phyloP scores from a whole-genome alignment of 1,140 invertebrate species.

The Drosophila tsacasi region DNA sequence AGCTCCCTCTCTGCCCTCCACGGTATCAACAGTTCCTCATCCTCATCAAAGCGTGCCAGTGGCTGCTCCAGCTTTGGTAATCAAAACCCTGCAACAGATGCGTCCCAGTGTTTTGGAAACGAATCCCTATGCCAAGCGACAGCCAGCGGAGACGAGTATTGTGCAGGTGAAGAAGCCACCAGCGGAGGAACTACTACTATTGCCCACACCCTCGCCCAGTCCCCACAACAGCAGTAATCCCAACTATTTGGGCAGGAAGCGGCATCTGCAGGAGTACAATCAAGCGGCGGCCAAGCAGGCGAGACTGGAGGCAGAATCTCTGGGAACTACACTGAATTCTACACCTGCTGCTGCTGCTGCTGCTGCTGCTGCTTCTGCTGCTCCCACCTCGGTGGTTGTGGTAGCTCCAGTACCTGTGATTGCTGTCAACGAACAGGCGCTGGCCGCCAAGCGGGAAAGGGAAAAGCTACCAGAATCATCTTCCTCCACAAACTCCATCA shows the following conservation, averaged over 20 bases:
- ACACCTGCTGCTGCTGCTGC: neutral
- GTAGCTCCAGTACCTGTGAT: conserved; percentile 65
- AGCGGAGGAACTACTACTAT: conserved; percentile 38
- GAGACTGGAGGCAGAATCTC: conserved; percentile 35
- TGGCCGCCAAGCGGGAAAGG: conserved; percentile 50
- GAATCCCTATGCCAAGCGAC: conserved; percentile 53
- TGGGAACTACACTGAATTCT: conserved; percentile 16
- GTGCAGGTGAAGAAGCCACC: conserved; percentile 24
- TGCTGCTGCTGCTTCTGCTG: neutral
- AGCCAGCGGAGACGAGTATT: conserved; percentile 59
- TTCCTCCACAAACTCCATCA: neutral
- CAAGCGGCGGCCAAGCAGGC: conserved; percentile 64
- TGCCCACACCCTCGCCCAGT: conserved; percentile 28
- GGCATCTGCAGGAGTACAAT: conserved; percentile 77
- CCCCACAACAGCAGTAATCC: conserved; percentile 68
- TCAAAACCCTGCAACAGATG: conserved; percentile 53
- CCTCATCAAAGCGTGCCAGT: neutral
- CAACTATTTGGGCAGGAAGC: conserved; percentile 74
- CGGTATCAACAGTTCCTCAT: conserved; percentile 13
- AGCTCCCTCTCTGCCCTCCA: conserved; percentile 11
- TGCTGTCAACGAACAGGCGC: conserved; percentile 63
- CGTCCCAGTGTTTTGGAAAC: conserved; percentile 55
- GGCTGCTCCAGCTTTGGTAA: conserved; percentile 42
- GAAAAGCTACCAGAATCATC: conserved; percentile 24
- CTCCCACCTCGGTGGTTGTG: conserved; percentile 29